Base-by-base conservation (phyloP, 1,140 invertebrate genomes). In the Drosophila tropicalis region DNA sequence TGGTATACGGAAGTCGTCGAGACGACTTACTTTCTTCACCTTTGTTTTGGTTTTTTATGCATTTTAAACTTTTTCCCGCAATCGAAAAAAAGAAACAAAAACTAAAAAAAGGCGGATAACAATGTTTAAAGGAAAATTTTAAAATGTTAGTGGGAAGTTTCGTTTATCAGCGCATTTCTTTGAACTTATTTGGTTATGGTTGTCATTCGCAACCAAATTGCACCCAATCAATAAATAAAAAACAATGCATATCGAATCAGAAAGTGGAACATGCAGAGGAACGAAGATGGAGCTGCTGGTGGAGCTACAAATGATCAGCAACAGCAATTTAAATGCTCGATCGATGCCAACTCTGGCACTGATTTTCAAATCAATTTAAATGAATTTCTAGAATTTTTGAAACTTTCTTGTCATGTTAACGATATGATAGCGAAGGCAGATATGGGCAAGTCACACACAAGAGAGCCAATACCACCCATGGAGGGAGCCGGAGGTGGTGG, bases 331-430 rank as follows among this genome's bases (percentile, higher is more conserved):
- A 55, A 9, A 32, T 19, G 34, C 41, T 12, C 56, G 57, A 40
- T 54, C 13, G 70, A 54, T 12, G 36, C 44, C 40, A 67, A 70
- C 40, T 36, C 68, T 55, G 63, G 76, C 40, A 47, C 65, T 55
- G 84, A 89, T 54, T 90, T 89, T 81, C 84, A 84, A 80, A 92
- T 92, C 69, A 83, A 70, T 65, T 83, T 92, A 64, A 86, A 92
- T 62, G 85, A 92, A 51, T 92, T 92, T 80, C 70, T 92, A 41
- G 82, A 92, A 62, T 92, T 92, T 78, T 62, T 92, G 29, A 92
- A 92, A 76, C 72, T 92, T 55, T 91, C 90, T 44, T 92, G 91
- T 76, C 87, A 91, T 66, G 90, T 92, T 5, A 91, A 92, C 73
- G 91, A 92, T 70, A 90, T 91, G 79, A 91, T 90, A 73, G 68